phyloP scores from a whole-genome alignment of 2,888 invertebrate species.

The Nebria brevicollis region DNA sequence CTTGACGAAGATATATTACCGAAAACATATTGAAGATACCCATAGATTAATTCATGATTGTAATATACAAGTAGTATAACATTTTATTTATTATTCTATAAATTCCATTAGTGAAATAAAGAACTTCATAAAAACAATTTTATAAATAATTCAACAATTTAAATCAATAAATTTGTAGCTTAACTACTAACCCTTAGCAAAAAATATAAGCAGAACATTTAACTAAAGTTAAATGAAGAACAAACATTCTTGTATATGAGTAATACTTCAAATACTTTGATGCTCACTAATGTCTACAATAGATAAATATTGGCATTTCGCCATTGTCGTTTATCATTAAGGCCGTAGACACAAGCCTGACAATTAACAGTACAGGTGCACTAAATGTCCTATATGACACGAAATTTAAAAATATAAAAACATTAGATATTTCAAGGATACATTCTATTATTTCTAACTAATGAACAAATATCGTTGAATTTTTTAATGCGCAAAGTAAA shows the following conservation, averaged over 20 bases:
- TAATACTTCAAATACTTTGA: background rate
- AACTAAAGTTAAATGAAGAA: background rate
- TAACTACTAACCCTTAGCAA: too few relatives aligned
- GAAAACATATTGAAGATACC: background rate
- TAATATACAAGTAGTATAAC: background rate
- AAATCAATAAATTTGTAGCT: too few relatives aligned
- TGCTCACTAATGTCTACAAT: background rate
- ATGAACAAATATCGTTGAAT: too few relatives aligned
- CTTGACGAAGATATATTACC: background rate
- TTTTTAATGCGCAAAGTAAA: too few relatives aligned
- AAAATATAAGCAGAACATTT: too few relatives aligned
- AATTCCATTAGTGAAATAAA: too few relatives aligned
- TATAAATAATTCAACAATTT: too few relatives aligned
- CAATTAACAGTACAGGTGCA: background rate
- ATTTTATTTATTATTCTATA: too few relatives aligned
- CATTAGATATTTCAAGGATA: background rate
- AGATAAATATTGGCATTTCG: background rate
- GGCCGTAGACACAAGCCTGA: background rate
- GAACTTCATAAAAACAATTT: too few relatives aligned
- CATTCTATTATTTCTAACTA: background rate
- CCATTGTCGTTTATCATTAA: background rate
- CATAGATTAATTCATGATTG: background rate
- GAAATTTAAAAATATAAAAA: background rate
- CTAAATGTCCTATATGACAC: background rate
- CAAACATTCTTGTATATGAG: background rate